Conservation (phyloP, 2,797 vertebrate species). For the Tokudaia tokunoshimensis region DNA sequence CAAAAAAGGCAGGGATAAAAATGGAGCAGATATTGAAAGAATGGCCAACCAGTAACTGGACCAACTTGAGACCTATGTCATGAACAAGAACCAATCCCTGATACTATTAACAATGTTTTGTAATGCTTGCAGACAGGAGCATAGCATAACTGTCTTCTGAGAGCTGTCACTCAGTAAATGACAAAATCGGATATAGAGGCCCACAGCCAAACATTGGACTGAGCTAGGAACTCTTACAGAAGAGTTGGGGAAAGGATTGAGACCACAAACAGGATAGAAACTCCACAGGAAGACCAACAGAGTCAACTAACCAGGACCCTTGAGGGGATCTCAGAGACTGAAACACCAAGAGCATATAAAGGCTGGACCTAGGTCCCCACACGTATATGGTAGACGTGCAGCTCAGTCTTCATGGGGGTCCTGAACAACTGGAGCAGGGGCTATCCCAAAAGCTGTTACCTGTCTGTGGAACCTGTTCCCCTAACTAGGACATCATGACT, state of each 20-base stretch:
- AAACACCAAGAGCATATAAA: not conserved
- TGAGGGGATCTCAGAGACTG: not conserved
- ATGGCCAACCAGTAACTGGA: too few species aligned
- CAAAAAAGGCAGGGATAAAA: not conserved
- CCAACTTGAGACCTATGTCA: not conserved
- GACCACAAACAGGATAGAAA: not conserved
- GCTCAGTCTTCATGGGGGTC: not conserved
- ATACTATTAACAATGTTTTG: not conserved
- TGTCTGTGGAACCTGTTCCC: not conserved
- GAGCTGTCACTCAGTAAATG: not conserved
- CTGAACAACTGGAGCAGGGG: too few species aligned
- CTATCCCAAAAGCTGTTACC: not conserved
- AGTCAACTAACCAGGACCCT: not conserved
- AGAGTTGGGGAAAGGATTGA: not conserved
- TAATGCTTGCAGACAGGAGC: not conserved
- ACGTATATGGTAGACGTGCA: not conserved
- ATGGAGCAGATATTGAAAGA: not conserved
- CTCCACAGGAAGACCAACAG: not conserved
- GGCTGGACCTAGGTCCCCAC: not conserved
- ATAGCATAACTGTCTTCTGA: not conserved
- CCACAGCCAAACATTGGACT: not conserved
- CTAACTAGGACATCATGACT: not conserved
- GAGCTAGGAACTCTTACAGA: not conserved
- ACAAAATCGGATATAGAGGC: not conserved
- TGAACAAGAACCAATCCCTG: not conserved